Base-by-base conservation (phyloP, 1,140 invertebrate genomes). In the Phenacoccus solenopsis region DNA sequence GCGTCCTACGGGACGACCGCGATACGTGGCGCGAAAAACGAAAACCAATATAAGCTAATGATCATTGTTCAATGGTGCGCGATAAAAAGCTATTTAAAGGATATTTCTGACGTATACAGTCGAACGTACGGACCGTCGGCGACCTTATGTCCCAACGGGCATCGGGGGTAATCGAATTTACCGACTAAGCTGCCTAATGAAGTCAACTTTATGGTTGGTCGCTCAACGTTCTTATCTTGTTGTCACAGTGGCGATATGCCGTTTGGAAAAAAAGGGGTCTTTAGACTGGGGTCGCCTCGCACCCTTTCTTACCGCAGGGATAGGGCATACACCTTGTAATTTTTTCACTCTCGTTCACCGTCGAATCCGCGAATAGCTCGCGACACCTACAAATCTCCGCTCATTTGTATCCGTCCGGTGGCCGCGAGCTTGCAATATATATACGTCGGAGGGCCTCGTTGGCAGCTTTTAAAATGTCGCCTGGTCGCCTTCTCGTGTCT, bases 121-220 rank as follows among this genome's bases (percentile, higher is more conserved):
- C 25, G 25, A 10, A 64, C 16, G 25, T n/a, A 9, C 21, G 13
- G 25, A 16, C 4, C 38, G 38, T 64, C 22, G 25, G 4, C 25
- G 59, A 64, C 59, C 59, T 64, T 64, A 64, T 64, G 59, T 64
- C 59, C 59, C 59, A 64, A 16, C 59, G 59, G 59, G 25, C 59
- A 64, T 64, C 13, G 59, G 22, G 59, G 10, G 59, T 64, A 64
- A 64, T 64, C 59, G 59, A 64, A 64, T 64, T 49, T 64, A 20
- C 12, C 22, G 25, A 64, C 59, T 64, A 64, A 64, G 59, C 59
- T 64, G 59, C 59, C 59, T 64, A 64, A 64, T 64, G 59, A 64
- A 64, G 59, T 64, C 59, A 64, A 64, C 22, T 64, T 64, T 64
- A 64, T 64, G 59, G 59, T 64, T 27, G 59, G 59, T 64, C 59